Conservation (phyloP, 2,113 vertebrate genomes). For the Apteryx owenii region DNA sequence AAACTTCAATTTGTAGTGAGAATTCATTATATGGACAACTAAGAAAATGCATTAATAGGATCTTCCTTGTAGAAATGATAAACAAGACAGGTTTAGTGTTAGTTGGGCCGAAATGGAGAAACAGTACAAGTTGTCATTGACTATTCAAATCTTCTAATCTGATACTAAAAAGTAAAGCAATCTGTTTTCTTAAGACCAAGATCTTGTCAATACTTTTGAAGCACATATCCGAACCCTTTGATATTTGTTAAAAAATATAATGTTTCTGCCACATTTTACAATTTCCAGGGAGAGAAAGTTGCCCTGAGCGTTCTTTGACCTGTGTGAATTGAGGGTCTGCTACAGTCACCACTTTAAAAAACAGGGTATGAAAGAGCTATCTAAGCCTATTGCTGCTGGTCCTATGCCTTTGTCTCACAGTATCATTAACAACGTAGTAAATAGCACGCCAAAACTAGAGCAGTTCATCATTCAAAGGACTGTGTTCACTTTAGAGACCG, state of each 20-base stretch:
- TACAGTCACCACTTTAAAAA: not conserved
- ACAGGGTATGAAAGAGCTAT: not conserved
- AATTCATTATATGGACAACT: not conserved
- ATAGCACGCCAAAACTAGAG: constrained; percentile 26
- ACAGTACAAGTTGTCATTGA: not conserved
- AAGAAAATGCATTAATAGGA: not conserved
- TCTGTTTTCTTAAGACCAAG: not conserved
- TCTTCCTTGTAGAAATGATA: not conserved
- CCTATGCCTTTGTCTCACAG: constrained; percentile 19
- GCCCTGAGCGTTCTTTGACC: not conserved
- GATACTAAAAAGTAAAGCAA: not conserved
- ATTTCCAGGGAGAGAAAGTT: constrained; percentile 32
- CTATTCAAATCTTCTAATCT: constrained; percentile 5
- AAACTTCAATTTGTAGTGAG: not conserved
- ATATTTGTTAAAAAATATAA: not conserved
- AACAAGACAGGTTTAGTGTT: not conserved
- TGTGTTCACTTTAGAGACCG: not conserved
- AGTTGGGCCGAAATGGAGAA: not conserved
- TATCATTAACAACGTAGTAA: constrained; percentile 52
- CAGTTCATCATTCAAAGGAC: not conserved
- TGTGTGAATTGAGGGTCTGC: not conserved
- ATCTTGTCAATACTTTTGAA: not conserved
- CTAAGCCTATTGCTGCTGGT: not conserved
- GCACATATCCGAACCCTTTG: not conserved
- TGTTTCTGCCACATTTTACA: not conserved